Evolutionary conservation across 2,797 vertebrate genomes (phyloP), one percentile per base, ranked within the genome.

Genomic region (Malurus leucopterus): DNA sequence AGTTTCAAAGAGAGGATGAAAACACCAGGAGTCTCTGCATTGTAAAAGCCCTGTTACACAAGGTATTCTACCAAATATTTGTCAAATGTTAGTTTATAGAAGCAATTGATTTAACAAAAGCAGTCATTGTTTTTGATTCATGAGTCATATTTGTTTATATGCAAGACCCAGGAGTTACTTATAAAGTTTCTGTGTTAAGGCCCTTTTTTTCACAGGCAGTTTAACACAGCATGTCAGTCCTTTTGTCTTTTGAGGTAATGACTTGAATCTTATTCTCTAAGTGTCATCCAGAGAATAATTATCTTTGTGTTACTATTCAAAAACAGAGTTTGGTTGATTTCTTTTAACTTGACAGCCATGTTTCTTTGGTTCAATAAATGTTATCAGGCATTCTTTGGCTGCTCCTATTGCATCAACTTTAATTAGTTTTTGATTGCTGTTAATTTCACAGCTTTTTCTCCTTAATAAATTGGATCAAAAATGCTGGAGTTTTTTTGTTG

Each of bases 371-470:
- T 96, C 94, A 96, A 88, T 96, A 96, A 97, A 96, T 95, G 94
- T 96, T 97, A 97, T 97, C 97, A 97, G 91, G 95, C 93, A 97
- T 97, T 97, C 95, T 97, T 96, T 93, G 86, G 90, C 89, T 97
- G 94, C 84, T 97, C 61, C 91, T 97, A 84, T 95, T 96, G 93
- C 97, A 97, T 96, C 96, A 96, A 93, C 95, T 96, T 96, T 97
- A 97, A 97, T 97, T 97, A 97, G 97, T 93, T 97, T 97, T 97
- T 97, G 96, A 97, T 97, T 97, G 96, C 96, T 97, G 95, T 97
- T 97, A 97, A 97, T 97, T 97, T 97, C 97, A 97, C 96, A 97
- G 96, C 88, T 96, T 97, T 97, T 97, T 96, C 94, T 89, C 88
- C 90, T 96, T 97, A 97, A 97, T 97, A 97, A 95, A 95, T 96